phyloP scores from a whole-genome alignment of 2,888 invertebrate genomes.

The Melieria picta region DNA sequence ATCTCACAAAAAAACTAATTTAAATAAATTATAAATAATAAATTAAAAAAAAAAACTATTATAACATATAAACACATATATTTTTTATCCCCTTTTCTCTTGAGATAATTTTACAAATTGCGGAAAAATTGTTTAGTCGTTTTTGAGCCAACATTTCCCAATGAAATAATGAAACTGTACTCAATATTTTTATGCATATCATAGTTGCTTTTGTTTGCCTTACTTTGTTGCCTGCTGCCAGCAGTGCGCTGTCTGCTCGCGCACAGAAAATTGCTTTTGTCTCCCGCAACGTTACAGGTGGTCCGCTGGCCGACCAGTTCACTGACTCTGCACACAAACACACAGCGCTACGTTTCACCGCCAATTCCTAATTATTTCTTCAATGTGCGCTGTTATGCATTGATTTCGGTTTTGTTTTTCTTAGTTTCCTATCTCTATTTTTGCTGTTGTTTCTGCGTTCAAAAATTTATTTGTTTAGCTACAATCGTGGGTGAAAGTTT shows the following conservation, averaged over 20 bases:
- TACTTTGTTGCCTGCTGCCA: neutral
- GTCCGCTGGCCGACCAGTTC: slow-evolving; percentile 22
- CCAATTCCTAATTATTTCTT: slow-evolving; percentile 23
- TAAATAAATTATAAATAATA: too few relatives aligned
- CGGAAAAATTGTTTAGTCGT: too few relatives aligned
- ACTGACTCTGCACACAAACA: too few relatives aligned
- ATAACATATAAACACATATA: too few relatives aligned
- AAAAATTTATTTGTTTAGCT: neutral
- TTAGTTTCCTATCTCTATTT: slow-evolving; percentile 25
- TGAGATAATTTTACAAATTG: too few relatives aligned
- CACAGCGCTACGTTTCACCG: too few relatives aligned
- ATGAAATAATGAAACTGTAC: too few relatives aligned
- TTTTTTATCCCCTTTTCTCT: too few relatives aligned
- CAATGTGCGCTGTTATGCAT: slow-evolving; percentile 50
- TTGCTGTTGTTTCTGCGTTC: slow-evolving; percentile 24
- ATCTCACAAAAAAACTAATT: too few relatives aligned
- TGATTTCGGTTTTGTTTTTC: slow-evolving; percentile 40
- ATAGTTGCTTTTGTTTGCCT: slow-evolving; percentile 1
- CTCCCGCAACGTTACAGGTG: slow-evolving; percentile 41
- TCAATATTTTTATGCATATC: too few relatives aligned
- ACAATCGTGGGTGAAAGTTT: slow-evolving; percentile 33
- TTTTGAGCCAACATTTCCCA: too few relatives aligned
- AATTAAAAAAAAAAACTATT: too few relatives aligned
- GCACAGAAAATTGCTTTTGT: slow-evolving; percentile 8
- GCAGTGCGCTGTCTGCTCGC: neutral